These are phyloP conservation scores for Poeciliopsis occidentalis DNA, from an alignment of 2,113 vertebrate genomes.

Conservation along the genomic window DNA sequence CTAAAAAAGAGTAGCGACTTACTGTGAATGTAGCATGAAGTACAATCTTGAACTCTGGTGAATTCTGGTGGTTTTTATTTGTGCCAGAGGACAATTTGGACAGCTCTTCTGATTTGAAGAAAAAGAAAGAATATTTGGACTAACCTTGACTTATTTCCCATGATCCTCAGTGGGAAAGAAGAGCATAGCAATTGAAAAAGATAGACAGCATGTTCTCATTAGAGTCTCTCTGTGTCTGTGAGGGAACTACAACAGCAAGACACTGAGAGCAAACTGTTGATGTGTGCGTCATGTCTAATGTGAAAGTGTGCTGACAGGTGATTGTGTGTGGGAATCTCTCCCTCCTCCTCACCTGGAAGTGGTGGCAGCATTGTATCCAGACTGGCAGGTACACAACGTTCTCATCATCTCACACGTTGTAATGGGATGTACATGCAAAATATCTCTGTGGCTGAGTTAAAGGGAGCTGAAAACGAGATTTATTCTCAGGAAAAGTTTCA, in stretches of 20 bases:
- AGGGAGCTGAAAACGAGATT: background rate
- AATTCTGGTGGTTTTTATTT: background rate
- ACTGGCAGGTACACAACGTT: conserved; percentile 50
- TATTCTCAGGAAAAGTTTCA: background rate
- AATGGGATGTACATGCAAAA: conserved; percentile 58
- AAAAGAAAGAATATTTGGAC: background rate
- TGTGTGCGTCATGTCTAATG: conserved; percentile 14
- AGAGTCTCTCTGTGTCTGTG: conserved; percentile 5
- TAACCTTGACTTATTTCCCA: conserved; percentile 23
- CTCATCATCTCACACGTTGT: conserved; percentile 55
- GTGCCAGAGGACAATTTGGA: background rate
- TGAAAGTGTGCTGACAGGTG: conserved; percentile 2
- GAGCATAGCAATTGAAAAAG: conserved; percentile 2
- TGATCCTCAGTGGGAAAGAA: conserved; percentile 4
- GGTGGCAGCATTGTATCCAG: conserved; percentile 19
- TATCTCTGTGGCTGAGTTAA: conserved; percentile 10
- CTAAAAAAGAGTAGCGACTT: background rate
- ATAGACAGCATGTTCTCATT: conserved; percentile 3
- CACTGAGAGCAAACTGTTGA: background rate
- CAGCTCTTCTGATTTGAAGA: background rate
- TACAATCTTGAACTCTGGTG: conserved; percentile 2
- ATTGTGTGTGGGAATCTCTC: background rate
- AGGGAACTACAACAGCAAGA: conserved; percentile 3
- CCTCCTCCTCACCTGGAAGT: conserved; percentile 45
- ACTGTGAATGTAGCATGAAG: background rate